Evolutionary conservation across 35 echinoderm and acorn worm genomes (phyloP).

Genomic region (Heliocidaris erythrogramma): DNA sequence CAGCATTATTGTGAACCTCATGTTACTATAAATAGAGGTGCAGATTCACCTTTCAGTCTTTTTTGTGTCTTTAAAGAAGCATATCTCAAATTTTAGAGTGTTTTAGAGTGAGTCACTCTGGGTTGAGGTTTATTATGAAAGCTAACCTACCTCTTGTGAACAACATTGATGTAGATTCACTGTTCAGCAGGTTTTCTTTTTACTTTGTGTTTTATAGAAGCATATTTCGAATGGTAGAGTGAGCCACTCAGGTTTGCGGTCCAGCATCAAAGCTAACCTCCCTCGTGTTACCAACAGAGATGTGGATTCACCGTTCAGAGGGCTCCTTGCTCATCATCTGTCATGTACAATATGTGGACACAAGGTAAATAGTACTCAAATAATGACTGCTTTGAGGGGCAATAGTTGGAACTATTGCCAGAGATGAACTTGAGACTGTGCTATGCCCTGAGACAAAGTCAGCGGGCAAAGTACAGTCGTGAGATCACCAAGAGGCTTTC

Average conservation of each 20-base stretch:
- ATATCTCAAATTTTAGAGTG: too few relatives aligned
- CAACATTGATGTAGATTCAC: too few relatives aligned
- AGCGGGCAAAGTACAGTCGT: not conserved
- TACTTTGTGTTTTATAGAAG: not conserved
- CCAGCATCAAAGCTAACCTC: conserved; percentile 74
- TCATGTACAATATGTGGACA: conserved; percentile 87
- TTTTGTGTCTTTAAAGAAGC: too few relatives aligned
- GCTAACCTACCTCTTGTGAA: too few relatives aligned
- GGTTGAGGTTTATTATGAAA: too few relatives aligned
- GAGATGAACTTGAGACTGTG: too few relatives aligned
- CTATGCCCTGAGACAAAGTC: not conserved
- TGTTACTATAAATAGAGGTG: too few relatives aligned
- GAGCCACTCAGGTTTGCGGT: conserved; percentile 57
- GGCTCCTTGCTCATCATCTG: conserved; percentile 84
- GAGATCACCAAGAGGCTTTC: not conserved
- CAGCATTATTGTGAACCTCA: too few relatives aligned
- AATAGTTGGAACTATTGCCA: not conserved
- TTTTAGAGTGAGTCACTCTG: too few relatives aligned
- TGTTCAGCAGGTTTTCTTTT: not conserved
- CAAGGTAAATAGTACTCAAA: conserved; percentile 58
- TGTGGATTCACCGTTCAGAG: conserved; percentile 86
- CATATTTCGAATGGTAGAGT: conserved; percentile 65
- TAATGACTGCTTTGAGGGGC: not conserved
- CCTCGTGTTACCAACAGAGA: conserved; percentile 63
- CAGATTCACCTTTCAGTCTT: too few relatives aligned